Conservation (phyloP, 2,888 invertebrate species). For the Mimachlamys varia region DNA sequence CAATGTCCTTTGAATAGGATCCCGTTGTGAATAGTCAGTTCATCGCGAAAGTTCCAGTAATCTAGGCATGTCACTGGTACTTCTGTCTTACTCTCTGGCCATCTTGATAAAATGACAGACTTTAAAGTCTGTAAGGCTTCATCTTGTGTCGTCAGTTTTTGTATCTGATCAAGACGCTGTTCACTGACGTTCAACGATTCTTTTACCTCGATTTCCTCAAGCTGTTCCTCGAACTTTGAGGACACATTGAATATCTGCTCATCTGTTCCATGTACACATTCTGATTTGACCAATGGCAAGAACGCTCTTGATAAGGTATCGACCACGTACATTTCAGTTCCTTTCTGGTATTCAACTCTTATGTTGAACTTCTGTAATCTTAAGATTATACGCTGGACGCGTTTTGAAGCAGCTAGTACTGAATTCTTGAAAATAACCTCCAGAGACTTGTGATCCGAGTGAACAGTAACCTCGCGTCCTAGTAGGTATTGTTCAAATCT, state of each 20-base stretch:
- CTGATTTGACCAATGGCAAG: too few relatives aligned
- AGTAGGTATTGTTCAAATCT: conserved; percentile 43
- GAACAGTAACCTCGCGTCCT: conserved; percentile 45
- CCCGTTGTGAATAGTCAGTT: not conserved
- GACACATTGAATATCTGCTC: too few relatives aligned
- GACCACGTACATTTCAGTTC: too few relatives aligned
- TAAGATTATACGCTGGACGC: too few relatives aligned
- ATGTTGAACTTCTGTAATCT: conserved; percentile 41
- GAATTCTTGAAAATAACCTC: too few relatives aligned
- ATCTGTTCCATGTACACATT: too few relatives aligned
- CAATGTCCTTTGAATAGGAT: not conserved
- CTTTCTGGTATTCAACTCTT: too few relatives aligned
- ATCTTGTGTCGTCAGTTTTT: conserved; percentile 16
- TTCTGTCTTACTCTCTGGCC: not conserved
- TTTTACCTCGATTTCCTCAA: too few relatives aligned
- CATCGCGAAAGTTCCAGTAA: not conserved
- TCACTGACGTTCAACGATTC: not conserved
- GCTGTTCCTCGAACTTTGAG: too few relatives aligned
- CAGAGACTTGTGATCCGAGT: too few relatives aligned
- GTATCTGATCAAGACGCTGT: not conserved
- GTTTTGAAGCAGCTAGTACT: too few relatives aligned
- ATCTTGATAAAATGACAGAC: not conserved
- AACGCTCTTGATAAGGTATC: too few relatives aligned
- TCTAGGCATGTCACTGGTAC: not conserved
- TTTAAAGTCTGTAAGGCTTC: not conserved